A percentile compares a stretch with the other conserved stretches of the same genome.
phyloP scores from a whole-genome alignment of 2,888 invertebrate genomes.

The Dioctria rufipes region DNA sequence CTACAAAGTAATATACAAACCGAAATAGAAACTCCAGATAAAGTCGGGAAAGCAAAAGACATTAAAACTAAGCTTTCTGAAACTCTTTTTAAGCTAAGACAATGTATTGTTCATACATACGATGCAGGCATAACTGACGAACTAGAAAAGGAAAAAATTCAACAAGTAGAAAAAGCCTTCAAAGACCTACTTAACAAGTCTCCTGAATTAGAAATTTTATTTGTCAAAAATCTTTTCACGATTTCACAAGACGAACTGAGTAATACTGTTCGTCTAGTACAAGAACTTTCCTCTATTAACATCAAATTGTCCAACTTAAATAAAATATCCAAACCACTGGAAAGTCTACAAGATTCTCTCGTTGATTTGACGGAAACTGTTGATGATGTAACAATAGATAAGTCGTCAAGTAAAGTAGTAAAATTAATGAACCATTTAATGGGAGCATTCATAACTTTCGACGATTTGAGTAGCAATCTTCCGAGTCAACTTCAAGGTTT shows the following conservation, averaged over 20 bases:
- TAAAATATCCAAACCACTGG: not conserved
- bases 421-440: conserved; percentile 54
- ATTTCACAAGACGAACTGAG: conserved; percentile 60
- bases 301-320: not conserved
- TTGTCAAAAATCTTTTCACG: conserved; percentile 66
- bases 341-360: conserved; percentile 18
- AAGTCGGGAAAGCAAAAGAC: not conserved
- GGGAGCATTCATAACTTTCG: conserved; percentile 59
- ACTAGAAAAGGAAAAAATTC: conserved; percentile 56
- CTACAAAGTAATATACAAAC: not conserved
- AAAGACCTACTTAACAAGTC: not conserved
- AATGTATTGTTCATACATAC: conserved; percentile 68
- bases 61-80: conserved; percentile 36
- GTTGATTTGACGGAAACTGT: not conserved
- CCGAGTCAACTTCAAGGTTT: conserved; percentile 21
- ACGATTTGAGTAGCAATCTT: conserved; percentile 49
- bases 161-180: conserved; percentile 53
- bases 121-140: conserved; percentile 61
- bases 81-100: conserved; percentile 65
- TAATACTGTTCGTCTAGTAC: conserved; percentile 37
- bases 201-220: conserved; percentile 63
- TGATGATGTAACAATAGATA: not conserved
- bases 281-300: not conserved
- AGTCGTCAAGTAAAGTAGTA: conserved; percentile 18
- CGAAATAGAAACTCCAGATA: not conserved